Evolutionary conservation across 2,797 vertebrate species (phyloP), one percentile per base, ranked within the genome.

Genomic region (Falco rusticolus): DNA sequence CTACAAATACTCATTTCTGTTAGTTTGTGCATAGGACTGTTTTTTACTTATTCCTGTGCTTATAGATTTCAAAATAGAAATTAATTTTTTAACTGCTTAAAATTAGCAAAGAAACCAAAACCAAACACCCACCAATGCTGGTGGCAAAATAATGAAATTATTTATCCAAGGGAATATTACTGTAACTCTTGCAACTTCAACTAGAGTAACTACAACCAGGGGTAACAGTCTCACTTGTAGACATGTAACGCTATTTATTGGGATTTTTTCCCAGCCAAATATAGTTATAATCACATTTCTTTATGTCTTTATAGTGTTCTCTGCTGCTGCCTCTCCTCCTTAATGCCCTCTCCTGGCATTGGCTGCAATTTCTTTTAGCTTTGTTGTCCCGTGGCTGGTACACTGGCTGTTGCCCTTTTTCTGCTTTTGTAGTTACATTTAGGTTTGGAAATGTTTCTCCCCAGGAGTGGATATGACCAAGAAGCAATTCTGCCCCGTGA

Each of bases 231-330:
- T 59, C 19, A 15, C n/a, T 21, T 65, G 10, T 26, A 75, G 54
- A n/a, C 4, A 10, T 9, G 4, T 20, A 47, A 22, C 1, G 1
- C 9, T 60, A 17, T 4, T 47, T 75, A 37, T 0, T 37, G 13
- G 37, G 17, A 13, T 20, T n/a, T 79, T 65, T 70, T 25, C 33
- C 25, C 65, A 61, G 57, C 6, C 45, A 79, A 31, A 37, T 3
- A 8, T 18, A 31, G 5, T 25, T 61, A 74, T 56, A 10, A 41
- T 33, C 11, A 9, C 7, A 8, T 14, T 56, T 34, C 19, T 78
- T 2, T 9, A 6, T 65, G 10, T 57, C 18, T 85, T 43, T 31
- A 11, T 25, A n/a, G 15, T 15, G 9, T 78, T 43, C 22, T 65
- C 37, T 65, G 51, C 54, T 85, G 45, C 56, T 71, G 26, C 11